Evolutionary conservation across 2,797 vertebrate genomes (phyloP).

Genomic region (Oreortyx pictus): DNA sequence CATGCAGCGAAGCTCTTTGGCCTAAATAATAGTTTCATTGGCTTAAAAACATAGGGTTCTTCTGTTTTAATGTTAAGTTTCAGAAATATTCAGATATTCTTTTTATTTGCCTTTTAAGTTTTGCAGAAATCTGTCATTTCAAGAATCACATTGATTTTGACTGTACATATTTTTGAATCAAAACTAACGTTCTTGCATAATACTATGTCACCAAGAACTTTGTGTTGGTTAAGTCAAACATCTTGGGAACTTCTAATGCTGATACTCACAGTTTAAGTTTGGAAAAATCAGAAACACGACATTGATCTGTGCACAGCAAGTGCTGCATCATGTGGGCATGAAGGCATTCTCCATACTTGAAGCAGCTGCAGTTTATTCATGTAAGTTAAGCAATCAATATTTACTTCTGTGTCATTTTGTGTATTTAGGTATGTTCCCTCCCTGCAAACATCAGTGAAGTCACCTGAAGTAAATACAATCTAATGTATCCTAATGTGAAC

Average conservation of each 20-base stretch:
- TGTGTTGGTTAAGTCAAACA: not conserved
- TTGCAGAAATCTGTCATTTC: not conserved
- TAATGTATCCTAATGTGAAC: not conserved
- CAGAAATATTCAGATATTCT: not conserved
- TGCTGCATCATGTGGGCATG: no score
- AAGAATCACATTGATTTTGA: not conserved
- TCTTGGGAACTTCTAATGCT: not conserved
- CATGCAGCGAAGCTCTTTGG: not conserved
- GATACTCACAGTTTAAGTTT: not conserved
- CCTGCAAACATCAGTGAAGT: not conserved
- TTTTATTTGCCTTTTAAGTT: not conserved
- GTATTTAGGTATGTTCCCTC: not conserved
- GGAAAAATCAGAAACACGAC: not conserved
- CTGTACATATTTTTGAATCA: not conserved
- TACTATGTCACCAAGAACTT: not conserved
- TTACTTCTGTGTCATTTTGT: not conserved
- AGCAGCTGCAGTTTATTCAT: not conserved
- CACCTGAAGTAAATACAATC: not conserved
- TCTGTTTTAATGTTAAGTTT: not conserved
- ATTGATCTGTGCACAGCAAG: rapidly evolving
- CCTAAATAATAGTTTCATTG: not conserved
- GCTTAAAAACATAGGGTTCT: not conserved
- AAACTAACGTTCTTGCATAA: not conserved
- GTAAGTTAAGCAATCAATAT: not conserved
- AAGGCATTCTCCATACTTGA: not conserved